These are phyloP conservation scores for Empis stercorea DNA, from an alignment of 2,888 invertebrate species.

Conservation along the genomic window DNA sequence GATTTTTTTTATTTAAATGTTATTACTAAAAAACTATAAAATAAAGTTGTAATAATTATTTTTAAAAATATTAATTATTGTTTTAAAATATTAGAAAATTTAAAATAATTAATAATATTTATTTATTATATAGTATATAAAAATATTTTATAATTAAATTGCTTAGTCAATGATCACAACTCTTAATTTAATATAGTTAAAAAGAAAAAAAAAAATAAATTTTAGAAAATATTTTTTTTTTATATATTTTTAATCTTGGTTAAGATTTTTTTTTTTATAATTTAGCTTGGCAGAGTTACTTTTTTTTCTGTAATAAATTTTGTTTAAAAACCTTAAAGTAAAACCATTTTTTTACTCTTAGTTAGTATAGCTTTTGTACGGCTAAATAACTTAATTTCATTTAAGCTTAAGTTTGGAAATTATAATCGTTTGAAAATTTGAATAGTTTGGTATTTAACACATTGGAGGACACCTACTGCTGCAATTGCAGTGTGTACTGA, in stretches of 20 bases:
- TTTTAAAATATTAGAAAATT: not conserved
- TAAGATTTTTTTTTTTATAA: not conserved
- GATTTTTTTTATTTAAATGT: not conserved
- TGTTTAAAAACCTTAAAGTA: no score
- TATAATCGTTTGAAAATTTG: no score
- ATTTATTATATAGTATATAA: not conserved
- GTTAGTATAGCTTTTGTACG: no score
- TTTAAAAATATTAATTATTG: no score
- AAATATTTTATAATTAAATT: conserved; percentile 18
- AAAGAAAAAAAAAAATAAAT: not conserved
- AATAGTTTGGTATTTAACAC: no score
- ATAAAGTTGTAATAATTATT: not conserved
- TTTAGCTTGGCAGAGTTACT: not conserved
- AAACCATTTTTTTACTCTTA: no score
- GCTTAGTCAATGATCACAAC: conserved; percentile 38
- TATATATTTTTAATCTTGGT: not conserved
- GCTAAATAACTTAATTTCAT: no score
- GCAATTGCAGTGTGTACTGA: no score
- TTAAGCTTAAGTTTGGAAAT: no score
- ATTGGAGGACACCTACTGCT: no score
- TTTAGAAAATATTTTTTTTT: not conserved
- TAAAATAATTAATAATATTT: not conserved
- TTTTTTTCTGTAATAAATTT: not conserved
- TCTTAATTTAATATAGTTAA: conserved; percentile 24
- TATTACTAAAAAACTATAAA: not conserved